These are phyloP conservation scores for Aphaenogaster ashmeadi DNA, from an alignment of 1,140 invertebrate species.

Conservation along the genomic window DNA sequence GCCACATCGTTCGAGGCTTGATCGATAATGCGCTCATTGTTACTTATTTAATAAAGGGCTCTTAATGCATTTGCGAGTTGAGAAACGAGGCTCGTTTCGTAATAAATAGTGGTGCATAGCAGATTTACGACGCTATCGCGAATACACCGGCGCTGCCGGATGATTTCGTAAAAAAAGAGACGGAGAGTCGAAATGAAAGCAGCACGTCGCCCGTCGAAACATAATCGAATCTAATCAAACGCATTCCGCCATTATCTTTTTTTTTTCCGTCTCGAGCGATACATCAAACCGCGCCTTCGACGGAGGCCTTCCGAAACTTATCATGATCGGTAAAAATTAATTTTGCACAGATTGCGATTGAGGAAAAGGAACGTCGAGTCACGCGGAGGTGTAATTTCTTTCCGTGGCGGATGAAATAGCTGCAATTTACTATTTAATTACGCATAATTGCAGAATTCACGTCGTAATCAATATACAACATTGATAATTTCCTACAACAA, in stretches of 20 bases:
- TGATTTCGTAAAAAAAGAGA: conserved; percentile 47
- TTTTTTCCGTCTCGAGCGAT: not conserved
- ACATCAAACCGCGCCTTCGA: not conserved
- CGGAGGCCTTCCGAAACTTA: conserved; percentile 5
- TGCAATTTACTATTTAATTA: conserved; percentile 28
- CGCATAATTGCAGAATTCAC: conserved; percentile 31
- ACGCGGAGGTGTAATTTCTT: not conserved
- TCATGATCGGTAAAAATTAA: not conserved
- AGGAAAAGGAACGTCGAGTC: not conserved
- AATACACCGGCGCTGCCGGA: not conserved
- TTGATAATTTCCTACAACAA: conserved; percentile 24
- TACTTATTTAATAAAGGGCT: conserved; percentile 41
- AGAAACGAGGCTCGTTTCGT: conserved; percentile 37
- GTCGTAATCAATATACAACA: conserved; percentile 37
- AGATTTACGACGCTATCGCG: conserved; percentile 55
- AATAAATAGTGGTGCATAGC: conserved; percentile 48
- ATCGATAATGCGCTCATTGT: conserved; percentile 26
- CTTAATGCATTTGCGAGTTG: conserved; percentile 12
- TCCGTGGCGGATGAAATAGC: conserved; percentile 6
- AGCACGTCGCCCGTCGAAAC: conserved; percentile 29
- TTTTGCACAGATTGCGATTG: not conserved
- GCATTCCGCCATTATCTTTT: conserved; percentile 8
- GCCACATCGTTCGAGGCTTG: conserved; percentile 8
- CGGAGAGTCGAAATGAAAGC: conserved; percentile 18
- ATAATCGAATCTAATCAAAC: conserved; percentile 37